These are phyloP conservation scores for Lateolabrax maculatus DNA, from an alignment of 2,797 vertebrate genomes.

Conservation along the genomic window DNA sequence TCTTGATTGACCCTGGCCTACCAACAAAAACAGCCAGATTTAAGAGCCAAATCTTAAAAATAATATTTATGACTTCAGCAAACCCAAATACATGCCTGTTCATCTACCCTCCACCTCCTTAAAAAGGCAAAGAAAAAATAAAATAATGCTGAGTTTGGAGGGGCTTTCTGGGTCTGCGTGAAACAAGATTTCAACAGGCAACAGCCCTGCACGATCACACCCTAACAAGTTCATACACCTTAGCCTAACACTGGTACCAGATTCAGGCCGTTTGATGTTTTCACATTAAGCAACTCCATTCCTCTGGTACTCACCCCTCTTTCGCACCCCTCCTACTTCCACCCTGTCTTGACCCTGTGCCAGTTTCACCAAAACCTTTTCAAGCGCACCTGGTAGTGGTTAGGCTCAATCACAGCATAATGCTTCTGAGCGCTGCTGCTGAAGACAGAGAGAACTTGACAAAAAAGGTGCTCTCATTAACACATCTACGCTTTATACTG, in stretches of 20 bases:
- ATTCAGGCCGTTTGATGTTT: conserved; percentile 78
- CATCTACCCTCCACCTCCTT: background rate
- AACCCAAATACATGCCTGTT: conserved; percentile 35
- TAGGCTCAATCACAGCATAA: conserved; percentile 80
- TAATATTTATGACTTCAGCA: conserved; percentile 40
- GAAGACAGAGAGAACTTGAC: conserved; percentile 41
- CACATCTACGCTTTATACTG: conserved; percentile 5
- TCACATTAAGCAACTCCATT: conserved; percentile 67
- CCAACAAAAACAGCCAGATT: conserved; percentile 46
- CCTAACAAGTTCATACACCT: conserved; percentile 81
- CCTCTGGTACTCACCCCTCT: conserved; percentile 48
- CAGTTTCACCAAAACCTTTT: conserved; percentile 80
- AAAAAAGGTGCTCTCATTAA: conserved; percentile 50
- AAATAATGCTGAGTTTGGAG: conserved; percentile 12
- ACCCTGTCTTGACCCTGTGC: conserved; percentile 74
- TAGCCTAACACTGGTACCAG: conserved; percentile 70
- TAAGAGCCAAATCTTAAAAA: conserved; percentile 54
- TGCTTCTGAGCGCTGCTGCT: conserved; percentile 64
- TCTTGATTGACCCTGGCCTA: conserved; percentile 43
- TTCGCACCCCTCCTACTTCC: conserved; percentile 45
- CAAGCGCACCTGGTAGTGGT: conserved; percentile 86
- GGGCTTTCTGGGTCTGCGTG: conserved; percentile 29
- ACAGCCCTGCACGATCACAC: conserved; percentile 71
- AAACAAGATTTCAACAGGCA: conserved; percentile 61
- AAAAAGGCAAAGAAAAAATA: conserved; percentile 21